phyloP scores from a whole-genome alignment of 64 coral and sea anemone species.

The Montipora efflorescens region DNA sequence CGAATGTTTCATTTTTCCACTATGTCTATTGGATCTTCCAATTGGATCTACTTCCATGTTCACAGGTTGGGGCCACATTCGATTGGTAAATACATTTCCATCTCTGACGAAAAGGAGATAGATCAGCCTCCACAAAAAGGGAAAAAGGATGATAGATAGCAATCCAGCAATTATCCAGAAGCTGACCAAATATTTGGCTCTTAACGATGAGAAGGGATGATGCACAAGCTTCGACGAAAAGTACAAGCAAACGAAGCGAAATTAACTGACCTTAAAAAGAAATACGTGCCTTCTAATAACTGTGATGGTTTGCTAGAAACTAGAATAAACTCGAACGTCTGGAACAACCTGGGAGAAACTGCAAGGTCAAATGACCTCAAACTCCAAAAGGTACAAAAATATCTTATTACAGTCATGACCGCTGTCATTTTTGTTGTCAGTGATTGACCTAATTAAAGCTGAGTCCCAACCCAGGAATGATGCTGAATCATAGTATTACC shows the following conservation, averaged over 20 bases:
- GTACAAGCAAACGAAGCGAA: neutral
- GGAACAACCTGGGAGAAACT: neutral
- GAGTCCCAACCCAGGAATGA: neutral
- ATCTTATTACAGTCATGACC: neutral
- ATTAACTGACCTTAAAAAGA: neutral
- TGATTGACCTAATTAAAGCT: neutral
- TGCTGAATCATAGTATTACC: neutral
- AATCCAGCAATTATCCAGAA: no score
- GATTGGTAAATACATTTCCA: no score
- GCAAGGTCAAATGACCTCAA: neutral
- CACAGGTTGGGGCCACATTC: no score
- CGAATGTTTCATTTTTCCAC: no score
- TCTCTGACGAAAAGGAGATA: no score
- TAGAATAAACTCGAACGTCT: conserved; percentile 1
- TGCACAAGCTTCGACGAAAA: neutral
- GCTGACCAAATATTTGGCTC: no score
- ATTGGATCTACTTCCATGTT: no score
- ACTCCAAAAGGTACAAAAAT: neutral
- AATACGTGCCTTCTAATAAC: conserved; percentile 11
- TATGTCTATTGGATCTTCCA: no score
- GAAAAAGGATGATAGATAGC: no score
- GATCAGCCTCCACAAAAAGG: no score
- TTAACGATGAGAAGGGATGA: neutral
- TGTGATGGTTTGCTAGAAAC: conserved; percentile 7
- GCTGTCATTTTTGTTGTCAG: neutral